phyloP scores from a whole-genome alignment of 2,888 invertebrate species.

The Himalopsyche japonica region DNA sequence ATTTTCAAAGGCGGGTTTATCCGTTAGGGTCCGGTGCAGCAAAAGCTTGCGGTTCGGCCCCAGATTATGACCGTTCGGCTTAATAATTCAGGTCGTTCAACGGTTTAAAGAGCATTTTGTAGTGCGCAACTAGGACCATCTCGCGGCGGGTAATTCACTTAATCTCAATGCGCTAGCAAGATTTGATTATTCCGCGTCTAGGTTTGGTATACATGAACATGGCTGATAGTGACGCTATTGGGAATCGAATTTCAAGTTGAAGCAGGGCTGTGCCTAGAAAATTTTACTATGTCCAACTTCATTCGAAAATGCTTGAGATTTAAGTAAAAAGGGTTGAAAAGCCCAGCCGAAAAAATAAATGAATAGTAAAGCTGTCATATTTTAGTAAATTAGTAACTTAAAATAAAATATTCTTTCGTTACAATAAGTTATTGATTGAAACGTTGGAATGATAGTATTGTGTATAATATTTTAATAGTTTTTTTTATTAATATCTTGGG shows the following conservation, averaged over 20 bases:
- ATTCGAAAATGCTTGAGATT: no score
- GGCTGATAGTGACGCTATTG: neutral
- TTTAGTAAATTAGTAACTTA: no score
- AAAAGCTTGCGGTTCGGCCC: neutral
- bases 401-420: no score
- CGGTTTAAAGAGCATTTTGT: neutral
- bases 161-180: neutral
- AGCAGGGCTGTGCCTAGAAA: neutral
- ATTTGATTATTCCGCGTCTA: neutral
- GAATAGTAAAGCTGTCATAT: no score
- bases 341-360: no score
- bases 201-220: neutral
- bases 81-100: neutral
- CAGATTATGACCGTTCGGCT: neutral
- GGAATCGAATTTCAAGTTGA: neutral
- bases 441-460: no score
- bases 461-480: no score
- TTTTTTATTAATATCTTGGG: no score
- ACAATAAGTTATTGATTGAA: no score
- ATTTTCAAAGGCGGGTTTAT: neutral
- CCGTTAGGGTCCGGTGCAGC: neutral
- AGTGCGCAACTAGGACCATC: neutral
- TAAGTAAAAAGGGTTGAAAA: no score
- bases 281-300: no score
- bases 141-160: slow-evolving; percentile 1